These are phyloP conservation scores for Drosophila ercepeae DNA, from an alignment of 1,140 invertebrate species.

Conservation along the genomic window DNA sequence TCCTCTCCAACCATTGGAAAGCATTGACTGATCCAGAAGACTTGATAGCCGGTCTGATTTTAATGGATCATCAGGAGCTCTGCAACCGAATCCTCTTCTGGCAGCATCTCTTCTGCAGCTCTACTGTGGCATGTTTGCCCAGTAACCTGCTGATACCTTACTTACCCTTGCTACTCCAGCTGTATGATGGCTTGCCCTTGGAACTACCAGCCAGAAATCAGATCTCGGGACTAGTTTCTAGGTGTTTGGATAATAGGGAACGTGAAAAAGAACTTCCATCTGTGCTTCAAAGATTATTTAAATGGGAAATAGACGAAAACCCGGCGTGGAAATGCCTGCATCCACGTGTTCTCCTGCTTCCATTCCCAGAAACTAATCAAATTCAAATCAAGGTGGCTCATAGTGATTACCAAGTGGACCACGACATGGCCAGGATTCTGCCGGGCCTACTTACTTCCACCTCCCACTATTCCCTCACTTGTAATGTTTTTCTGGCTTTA, in stretches of 20 bases:
- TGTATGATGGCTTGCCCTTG: constrained; percentile 45
- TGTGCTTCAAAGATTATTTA: constrained; percentile 35
- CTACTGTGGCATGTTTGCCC: constrained; percentile 64
- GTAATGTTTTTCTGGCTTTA: constrained; percentile 65
- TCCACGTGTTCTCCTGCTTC: constrained; percentile 34
- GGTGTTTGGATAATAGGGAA: constrained; percentile 68
- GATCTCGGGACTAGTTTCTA: constrained; percentile 36
- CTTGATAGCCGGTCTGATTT: constrained; percentile 60
- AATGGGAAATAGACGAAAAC: constrained; percentile 16
- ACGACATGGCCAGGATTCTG: constrained; percentile 29
- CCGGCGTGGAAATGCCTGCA: constrained; percentile 45
- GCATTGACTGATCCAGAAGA: constrained; percentile 44
- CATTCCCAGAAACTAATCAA: background rate
- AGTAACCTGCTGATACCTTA: constrained; percentile 54
- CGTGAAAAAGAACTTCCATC: constrained; percentile 35
- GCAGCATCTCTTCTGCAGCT: constrained; percentile 66
- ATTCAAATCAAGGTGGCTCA: constrained; percentile 42
- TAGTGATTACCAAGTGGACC: constrained; percentile 21
- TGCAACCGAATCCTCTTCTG: constrained; percentile 24
- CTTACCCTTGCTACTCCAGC: constrained; percentile 60
- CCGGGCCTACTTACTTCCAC: constrained; percentile 38
- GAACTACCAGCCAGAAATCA: background rate
- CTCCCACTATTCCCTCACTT: constrained; percentile 57
- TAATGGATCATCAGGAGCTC: constrained; percentile 69
- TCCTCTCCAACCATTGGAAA: constrained; percentile 26